phyloP scores from a whole-genome alignment of 2,888 invertebrate species.

The Dusona sp. region DNA sequence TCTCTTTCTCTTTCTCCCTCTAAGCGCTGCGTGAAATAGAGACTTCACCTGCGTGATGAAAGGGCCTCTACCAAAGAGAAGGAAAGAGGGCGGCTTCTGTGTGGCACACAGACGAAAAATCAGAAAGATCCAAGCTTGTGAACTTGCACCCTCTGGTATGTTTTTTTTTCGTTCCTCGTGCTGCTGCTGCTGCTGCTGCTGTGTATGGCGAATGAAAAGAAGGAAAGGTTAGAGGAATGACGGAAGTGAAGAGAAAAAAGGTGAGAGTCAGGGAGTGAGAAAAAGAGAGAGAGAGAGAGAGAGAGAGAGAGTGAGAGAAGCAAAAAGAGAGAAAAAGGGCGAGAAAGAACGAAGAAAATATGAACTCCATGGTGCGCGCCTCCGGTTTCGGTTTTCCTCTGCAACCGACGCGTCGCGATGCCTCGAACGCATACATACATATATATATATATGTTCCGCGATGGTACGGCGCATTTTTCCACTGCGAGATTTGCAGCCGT shows the following conservation, averaged over 20 bases:
- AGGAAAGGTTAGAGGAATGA: constrained; percentile 14
- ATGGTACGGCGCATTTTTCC: constrained; percentile 1
- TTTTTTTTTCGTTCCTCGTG: background rate
- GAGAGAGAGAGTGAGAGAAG: constrained; percentile 14
- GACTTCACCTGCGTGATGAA: constrained; percentile 50
- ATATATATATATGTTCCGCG: background rate
- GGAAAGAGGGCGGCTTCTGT: constrained; percentile 5
- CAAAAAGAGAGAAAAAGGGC: constrained; percentile 1
- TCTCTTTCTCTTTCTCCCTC: background rate
- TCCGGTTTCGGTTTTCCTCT: constrained; percentile 43
- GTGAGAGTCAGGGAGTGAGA: constrained; percentile 9
- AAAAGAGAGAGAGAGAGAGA: constrained; percentile 23
- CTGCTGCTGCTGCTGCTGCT: background rate
- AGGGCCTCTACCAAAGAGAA: constrained; percentile 24
- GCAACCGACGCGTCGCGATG: constrained; percentile 41
- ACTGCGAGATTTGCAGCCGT: constrained; percentile 36
- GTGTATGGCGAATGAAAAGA: constrained; percentile 39
- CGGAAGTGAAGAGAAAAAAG: constrained; percentile 27
- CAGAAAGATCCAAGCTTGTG: constrained; percentile 57
- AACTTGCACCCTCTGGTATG: constrained; percentile 30
- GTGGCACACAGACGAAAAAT: constrained; percentile 51
- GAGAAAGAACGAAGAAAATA: constrained; percentile 65
- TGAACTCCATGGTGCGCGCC: constrained; percentile 49
- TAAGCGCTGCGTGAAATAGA: constrained; percentile 44
- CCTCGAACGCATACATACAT: background rate